These are phyloP conservation scores for Scolopax mira DNA, from an alignment of 2,113 vertebrate species.

Conservation along the genomic window DNA sequence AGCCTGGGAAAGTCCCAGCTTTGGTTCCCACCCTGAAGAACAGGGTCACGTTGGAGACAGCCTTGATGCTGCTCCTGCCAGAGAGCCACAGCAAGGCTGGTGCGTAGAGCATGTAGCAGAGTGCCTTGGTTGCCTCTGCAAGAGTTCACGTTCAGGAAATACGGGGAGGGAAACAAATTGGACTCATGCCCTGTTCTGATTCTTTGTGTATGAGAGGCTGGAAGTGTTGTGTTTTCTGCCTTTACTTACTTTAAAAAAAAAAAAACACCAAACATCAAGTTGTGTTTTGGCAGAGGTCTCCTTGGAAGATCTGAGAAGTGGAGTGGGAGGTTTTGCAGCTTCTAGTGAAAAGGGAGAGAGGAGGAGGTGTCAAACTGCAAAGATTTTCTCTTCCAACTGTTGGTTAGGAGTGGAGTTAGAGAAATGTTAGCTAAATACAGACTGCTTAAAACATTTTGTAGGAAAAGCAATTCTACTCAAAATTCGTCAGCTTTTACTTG, in stretches of 20 bases:
- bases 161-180: conserved; percentile 1
- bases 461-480: conserved; percentile 33
- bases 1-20: neutral
- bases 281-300: conserved; percentile 50
- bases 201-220: conserved; percentile 36
- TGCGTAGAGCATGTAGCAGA: neutral
- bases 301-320: neutral
- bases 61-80: neutral
- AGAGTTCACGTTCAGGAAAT: neutral
- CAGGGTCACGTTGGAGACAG: neutral
- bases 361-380: conserved; percentile 59
- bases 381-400: conserved; percentile 59
- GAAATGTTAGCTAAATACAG: conserved; percentile 66
- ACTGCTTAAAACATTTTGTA: conserved; percentile 36
- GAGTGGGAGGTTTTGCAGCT: conserved; percentile 62
- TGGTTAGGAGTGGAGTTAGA: conserved; percentile 51
- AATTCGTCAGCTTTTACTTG: conserved; percentile 60
- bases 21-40: neutral
- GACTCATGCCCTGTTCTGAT: conserved; percentile 10
- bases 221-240: conserved; percentile 45
- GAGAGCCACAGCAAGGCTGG: neutral
- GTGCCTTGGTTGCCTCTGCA: neutral
- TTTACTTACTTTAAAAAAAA: conserved; percentile 4
- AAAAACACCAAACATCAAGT: neutral
- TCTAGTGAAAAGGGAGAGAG: conserved; percentile 36